A percentile compares a stretch with the other conserved stretches of the same genome.
Evolutionary conservation across 2,888 invertebrate species (phyloP).

Genomic region (Blastobasis adustella): DNA sequence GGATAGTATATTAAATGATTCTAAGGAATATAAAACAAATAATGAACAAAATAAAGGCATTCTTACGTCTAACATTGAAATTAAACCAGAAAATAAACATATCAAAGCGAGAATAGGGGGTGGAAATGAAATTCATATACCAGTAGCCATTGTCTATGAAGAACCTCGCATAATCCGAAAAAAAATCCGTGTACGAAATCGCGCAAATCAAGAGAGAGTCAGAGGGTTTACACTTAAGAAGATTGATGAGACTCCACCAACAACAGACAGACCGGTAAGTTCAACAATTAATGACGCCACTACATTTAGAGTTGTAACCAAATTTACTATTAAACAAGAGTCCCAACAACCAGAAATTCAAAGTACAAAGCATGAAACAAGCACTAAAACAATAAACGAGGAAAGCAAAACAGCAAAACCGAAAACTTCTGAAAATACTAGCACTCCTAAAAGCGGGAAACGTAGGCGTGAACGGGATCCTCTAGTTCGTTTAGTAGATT

Average conservation of each 20-base stretch:
- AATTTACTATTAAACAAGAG: neutral
- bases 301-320: neutral
- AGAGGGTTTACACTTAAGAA: slow-evolving; percentile 1
- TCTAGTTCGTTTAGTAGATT: too few relatives aligned
- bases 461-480: too few relatives aligned
- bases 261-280: neutral
- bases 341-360: neutral
- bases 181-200: neutral
- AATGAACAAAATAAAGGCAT: neutral
- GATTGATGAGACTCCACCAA: neutral
- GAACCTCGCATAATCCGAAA: slow-evolving; percentile 7
- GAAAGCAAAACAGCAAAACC: neutral
- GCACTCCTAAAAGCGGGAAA: too few relatives aligned
- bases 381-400: neutral
- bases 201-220: neutral
- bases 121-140: slow-evolving; percentile 18
- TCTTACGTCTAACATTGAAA: neutral
- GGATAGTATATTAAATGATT: too few relatives aligned
- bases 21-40: neutral
- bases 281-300: neutral
- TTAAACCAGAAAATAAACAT: neutral
- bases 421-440: neutral
- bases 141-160: slow-evolving; percentile 26
- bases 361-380: neutral
- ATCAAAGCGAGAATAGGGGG: neutral